Evolutionary conservation across 2,113 vertebrate species (phyloP), one percentile per base, ranked within the genome.

Genomic region (Odontophorus gujanensis): DNA sequence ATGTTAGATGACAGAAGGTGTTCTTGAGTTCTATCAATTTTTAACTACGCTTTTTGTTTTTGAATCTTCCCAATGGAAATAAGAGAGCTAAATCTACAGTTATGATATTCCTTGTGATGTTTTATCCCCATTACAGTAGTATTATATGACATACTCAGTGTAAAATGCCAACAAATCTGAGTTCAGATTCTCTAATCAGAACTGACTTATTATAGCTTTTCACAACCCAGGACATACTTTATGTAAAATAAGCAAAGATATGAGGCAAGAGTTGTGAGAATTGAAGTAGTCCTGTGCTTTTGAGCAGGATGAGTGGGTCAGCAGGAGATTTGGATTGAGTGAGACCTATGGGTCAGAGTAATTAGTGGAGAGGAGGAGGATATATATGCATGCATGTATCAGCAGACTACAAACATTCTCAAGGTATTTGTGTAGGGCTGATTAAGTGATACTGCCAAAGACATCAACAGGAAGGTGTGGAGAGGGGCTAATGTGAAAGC

Each of bases 351-450:
- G 18, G 11, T 30, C 26, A 71, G 67, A 40, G 26, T 8, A 74
- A 58, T 19, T 28, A 59, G n/a, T 34, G 15, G 32, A 71, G 57
- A 30, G 45, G 25, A 58, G 45, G 25, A 58, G 15, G 9, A 63
- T 34, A 32, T 2, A 3, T 57, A 28, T 3, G 6, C 9, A 7
- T 38, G 45, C 16, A 14, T 10, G 7, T 19, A 5, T 34, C 4
- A 9, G 17, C 77, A 48, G 7, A 19, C 32, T 47, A 47, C 65
- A 68, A 48, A 16, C 22, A 28, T 10, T 3, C 45, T 68, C 28
- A 38, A 34, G 2, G 1, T 77, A 21, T 51, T 57, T 69, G 14
- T 36, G 36, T 79, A 38, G 2, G 50, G 30, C 26, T 71, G 40
- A 38, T 65, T 21, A 34, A 75, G 22, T 48, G 78, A 40, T 71